These are phyloP conservation scores for Perodicticus potto DNA, from an alignment of 2,797 vertebrate species.

Conservation along the genomic window DNA sequence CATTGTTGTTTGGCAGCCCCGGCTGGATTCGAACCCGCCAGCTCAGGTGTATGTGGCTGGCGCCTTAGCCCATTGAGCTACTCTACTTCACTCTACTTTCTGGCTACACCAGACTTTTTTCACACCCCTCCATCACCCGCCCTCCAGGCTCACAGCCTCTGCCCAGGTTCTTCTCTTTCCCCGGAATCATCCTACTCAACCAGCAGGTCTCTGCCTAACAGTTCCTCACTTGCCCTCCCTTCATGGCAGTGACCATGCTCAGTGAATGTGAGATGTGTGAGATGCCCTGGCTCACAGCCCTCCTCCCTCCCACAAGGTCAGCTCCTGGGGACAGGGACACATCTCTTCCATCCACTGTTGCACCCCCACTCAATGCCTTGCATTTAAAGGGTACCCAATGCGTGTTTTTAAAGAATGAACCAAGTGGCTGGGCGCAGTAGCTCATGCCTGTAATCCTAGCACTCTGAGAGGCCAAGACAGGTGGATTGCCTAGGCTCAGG, in stretches of 20 bases:
- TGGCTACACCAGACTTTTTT: background rate
- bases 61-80: too few relatives aligned
- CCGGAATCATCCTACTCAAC: background rate
- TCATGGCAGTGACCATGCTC: accelerated
- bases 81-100: background rate
- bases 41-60: too few relatives aligned
- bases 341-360: background rate
- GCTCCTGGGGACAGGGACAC: accelerated
- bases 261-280: accelerated
- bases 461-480: too few relatives aligned
- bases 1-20: too few relatives aligned
- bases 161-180: background rate
- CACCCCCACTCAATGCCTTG: background rate
- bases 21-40: too few relatives aligned
- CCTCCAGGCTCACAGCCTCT: background rate
- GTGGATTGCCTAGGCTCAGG: too few relatives aligned
- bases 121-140: background rate
- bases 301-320: background rate
- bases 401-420: background rate
- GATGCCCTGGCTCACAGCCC: background rate
- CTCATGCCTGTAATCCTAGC: too few relatives aligned
- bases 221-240: background rate
- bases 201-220: background rate
- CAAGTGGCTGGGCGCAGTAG: background rate
- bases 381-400: background rate